Base-by-base conservation (phyloP, 2,888 invertebrate genomes). In the Sarcophaga carnaria region DNA sequence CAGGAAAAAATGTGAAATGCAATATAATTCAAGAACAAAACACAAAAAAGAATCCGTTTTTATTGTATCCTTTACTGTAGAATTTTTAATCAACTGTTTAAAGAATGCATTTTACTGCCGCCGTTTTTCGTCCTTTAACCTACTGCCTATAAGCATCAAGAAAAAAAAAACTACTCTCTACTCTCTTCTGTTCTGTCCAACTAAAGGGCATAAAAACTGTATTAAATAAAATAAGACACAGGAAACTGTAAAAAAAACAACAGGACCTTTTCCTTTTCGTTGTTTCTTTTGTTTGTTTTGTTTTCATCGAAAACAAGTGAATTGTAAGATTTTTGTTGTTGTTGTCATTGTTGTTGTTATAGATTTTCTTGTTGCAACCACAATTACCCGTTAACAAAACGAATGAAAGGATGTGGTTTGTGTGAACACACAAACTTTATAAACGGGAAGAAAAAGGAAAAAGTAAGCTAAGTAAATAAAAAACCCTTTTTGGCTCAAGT, bases 401-500 rank as follows among this genome's bases (percentile, higher is more conserved):
- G 37, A 37, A 37, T 10, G 37, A 37, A 45, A 59, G 11, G 17
- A 59, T 8, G 14, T 74, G 22, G 37, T n/a, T 12, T 14, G 25
- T 62, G 17, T 14, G 25, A 17, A 20, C 4, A 62, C 62, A 17
- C 62, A 17, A 54, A 54, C 14, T 14, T 17, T 17, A 14, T 14
- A 66, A 66, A 25, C 12, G 47, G 20, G 12, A 64, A 67, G n/a
- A 20, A 12, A 47, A 45, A 25, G 22, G n/a, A 25, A 22, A 37
- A 54, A 5, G 22, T 72, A 74, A 67, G 47, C 49, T 25, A 10
- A 47, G n/a, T 10, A 75, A 54, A 64, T 47, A 64, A n/a, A 25
- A 62, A 76, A 22, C 49, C 27, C 54, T 27, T 66, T 76, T 49
- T 64, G 22, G 54, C 54, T 66, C 54, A 64, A 75, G 49, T 60